A percentile compares a stretch with the other conserved stretches of the same genome.
phyloP scores from a whole-genome alignment of 2,888 invertebrate genomes.

The Andrena marginata region DNA sequence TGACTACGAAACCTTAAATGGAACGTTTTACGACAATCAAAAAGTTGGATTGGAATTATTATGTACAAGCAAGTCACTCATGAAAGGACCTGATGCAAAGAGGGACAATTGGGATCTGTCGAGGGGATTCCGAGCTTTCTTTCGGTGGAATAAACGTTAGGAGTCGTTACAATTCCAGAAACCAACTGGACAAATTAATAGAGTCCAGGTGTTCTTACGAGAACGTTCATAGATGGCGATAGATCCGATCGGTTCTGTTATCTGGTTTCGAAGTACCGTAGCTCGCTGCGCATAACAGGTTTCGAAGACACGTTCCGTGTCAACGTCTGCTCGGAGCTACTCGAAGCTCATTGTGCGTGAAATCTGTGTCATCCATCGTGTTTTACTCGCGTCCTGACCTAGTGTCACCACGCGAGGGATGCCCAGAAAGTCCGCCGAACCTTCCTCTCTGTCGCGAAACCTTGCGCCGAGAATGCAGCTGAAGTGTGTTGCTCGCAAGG shows the following conservation, averaged over 20 bases:
- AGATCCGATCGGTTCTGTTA: slow-evolving; percentile 13
- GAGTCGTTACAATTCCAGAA: no score
- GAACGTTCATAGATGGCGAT: slow-evolving; percentile 18
- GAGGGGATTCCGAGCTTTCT: no score
- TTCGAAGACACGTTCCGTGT: slow-evolving; percentile 33
- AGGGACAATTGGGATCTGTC: no score
- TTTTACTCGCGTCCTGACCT: no score
- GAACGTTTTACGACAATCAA: no score
- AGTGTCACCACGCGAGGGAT: no score
- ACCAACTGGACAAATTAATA: background rate
- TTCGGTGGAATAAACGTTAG: no score
- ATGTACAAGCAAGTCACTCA: no score
- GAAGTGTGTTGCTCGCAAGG: slow-evolving; percentile 8
- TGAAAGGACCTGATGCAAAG: no score
- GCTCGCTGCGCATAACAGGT: slow-evolving; percentile 21
- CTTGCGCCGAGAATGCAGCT: slow-evolving; percentile 18
- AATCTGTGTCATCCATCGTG: background rate
- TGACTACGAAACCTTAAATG: no score
- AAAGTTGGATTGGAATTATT: no score
- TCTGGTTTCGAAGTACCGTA: slow-evolving; percentile 9
- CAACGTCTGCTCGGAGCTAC: slow-evolving; percentile 26
- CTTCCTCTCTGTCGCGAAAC: slow-evolving; percentile 13
- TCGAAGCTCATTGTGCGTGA: background rate
- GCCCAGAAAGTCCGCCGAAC: background rate
- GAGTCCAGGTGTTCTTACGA: slow-evolving; percentile 8